A percentile compares a stretch with the other conserved stretches of the same genome.
Conservation (phyloP, 2,888 invertebrate species). For the Trissoscelio sp. region DNA sequence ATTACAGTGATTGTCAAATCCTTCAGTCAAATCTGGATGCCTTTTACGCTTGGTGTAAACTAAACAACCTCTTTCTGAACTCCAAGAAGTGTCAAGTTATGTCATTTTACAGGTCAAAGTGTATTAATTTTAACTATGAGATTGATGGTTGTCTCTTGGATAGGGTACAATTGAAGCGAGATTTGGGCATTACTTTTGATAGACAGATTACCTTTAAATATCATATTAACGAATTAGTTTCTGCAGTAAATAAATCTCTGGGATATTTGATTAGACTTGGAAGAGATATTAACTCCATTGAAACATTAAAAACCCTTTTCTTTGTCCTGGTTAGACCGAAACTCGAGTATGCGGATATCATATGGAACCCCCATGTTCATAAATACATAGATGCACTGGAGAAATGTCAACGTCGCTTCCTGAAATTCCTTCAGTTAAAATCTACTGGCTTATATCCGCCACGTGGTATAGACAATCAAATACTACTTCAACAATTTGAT, state of each 20-base stretch:
- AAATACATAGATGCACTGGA: too few species aligned
- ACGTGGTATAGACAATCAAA: neutral
- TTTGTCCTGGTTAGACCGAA: slow-evolving; percentile 1
- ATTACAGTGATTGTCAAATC: neutral
- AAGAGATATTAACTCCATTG: neutral
- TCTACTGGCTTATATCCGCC: neutral
- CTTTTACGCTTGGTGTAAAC: neutral
- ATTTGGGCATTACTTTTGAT: slow-evolving; percentile 12
- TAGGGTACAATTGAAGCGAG: neutral
- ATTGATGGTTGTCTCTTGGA: neutral
- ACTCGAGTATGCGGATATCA: slow-evolving; percentile 4
- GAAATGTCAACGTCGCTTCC: too few species aligned
- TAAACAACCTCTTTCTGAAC: neutral
- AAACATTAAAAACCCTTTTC: neutral
- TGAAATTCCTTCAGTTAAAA: neutral
- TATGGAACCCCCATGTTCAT: neutral
- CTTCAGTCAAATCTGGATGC: neutral
- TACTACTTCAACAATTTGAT: neutral
- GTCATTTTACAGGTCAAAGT: slow-evolving; percentile 7
- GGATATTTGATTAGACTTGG: slow-evolving; percentile 4
- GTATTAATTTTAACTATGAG: neutral
- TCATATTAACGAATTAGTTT: neutral
- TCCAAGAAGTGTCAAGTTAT: slow-evolving; percentile 4
- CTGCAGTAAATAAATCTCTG: neutral
- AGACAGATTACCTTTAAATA: neutral